A percentile compares a stretch with the other conserved stretches of the same genome.
Conservation (phyloP, 2,888 invertebrate genomes). For the Ypsolopha scabrella region DNA sequence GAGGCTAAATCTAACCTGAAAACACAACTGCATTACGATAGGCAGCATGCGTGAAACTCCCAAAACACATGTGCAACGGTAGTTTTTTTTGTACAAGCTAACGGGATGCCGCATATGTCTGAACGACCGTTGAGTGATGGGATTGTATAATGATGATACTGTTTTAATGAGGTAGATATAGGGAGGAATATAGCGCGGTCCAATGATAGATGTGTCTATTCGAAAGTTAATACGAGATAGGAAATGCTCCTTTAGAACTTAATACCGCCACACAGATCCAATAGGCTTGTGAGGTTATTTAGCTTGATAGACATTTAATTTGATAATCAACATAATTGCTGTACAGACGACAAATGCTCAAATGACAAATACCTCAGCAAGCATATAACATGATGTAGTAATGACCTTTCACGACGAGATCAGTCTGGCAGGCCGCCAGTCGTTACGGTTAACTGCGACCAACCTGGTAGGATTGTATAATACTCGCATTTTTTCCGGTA, state of each 20-base stretch:
- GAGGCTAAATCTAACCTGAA: neutral
- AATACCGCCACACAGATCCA: no score
- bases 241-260: no score
- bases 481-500: neutral
- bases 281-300: no score
- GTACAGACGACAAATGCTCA: neutral
- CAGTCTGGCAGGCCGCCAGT: neutral
- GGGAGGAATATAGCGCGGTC: no score
- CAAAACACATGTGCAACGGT: neutral
- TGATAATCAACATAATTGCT: neutral
- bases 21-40: neutral
- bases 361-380: neutral
- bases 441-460: conserved; percentile 5
- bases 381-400: neutral
- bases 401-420: neutral
- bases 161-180: no score
- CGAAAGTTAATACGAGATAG: no score
- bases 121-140: neutral
- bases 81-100: neutral
- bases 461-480: neutral
- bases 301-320: no score
- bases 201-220: no score
- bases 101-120: neutral
- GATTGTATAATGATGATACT: neutral
- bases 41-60: neutral